These are phyloP conservation scores for Mesorhabditis sp. DNA, from an alignment of 2,888 invertebrate genomes.

Conservation along the genomic window DNA sequence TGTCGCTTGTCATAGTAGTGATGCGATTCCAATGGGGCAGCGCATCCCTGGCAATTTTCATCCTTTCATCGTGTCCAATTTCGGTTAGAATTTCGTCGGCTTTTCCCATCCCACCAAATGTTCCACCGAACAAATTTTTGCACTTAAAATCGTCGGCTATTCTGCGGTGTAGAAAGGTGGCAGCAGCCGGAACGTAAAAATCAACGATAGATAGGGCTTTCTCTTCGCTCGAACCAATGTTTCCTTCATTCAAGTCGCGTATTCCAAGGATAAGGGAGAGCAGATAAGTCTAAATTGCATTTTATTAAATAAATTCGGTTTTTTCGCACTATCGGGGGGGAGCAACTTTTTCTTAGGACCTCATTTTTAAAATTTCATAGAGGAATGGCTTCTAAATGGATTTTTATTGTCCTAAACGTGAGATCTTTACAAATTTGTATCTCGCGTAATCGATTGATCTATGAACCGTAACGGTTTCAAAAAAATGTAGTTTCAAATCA, in stretches of 20 bases:
- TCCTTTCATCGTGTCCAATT: conserved; percentile 19
- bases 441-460: too few species aligned
- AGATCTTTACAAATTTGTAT: too few species aligned
- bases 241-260: conserved; percentile 25
- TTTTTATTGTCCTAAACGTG: too few species aligned
- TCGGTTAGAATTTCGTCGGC: conserved; percentile 19
- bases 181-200: conserved; percentile 25
- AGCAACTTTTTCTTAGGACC: too few species aligned
- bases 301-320: conserved; percentile 15
- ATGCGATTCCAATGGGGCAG: conserved; percentile 23
- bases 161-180: conserved; percentile 19
- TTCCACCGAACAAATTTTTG: conserved; percentile 22
- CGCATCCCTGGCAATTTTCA: conserved; percentile 18
- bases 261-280: conserved; percentile 26
- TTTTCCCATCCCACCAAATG: conserved; percentile 13
- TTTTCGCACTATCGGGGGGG: too few species aligned
- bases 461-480: too few species aligned
- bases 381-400: too few species aligned
- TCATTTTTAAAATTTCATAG: too few species aligned
- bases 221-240: conserved; percentile 24
- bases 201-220: conserved; percentile 26
- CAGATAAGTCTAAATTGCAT: conserved; percentile 26
- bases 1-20: conserved; percentile 24
- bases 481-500: too few species aligned
- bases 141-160: conserved; percentile 24